Base-by-base conservation (phyloP, 2,888 invertebrate species). In the Oeneis ivallda region DNA sequence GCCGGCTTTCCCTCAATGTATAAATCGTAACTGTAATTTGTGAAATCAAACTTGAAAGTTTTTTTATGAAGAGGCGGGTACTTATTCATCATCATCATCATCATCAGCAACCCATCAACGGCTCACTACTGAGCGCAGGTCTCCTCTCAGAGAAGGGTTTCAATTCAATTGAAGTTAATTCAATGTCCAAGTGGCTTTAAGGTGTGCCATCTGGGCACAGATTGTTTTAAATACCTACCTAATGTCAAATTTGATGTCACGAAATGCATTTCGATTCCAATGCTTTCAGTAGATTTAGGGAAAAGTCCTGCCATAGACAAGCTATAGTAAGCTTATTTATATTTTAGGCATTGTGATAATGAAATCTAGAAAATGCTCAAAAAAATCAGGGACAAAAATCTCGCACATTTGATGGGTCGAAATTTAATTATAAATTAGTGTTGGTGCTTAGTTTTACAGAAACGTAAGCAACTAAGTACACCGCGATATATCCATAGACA, bases 401-500 rank as follows among this genome's bases (percentile, higher is more conserved):
- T 15, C 15, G 19, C 26, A 26, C 1, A 13, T 11, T 32, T 26
- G 26, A 26, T 32, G 1, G 50, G 26, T 6, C 26, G 13, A 13
- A 7, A 37, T n/a, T n/a, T n/a, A n/a, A n/a, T n/a, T n/a, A n/a
- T n/a, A n/a, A n/a, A n/a, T n/a, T n/a, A n/a, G n/a, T n/a, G n/a
- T 45, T 15, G 10, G 9, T 47, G 50, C 32, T n/a, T n/a, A 26
- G 32, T 52, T 52, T 13, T 32, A 52, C 2, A 58, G 34, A 58
- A 9, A 58, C 3, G 39, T 19, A 43, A 45, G 58, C 45, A 19
- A 45, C 58, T 58, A 58, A 58, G 34, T 58, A 58, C 58, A 32
- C 26, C 32, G 58, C 9, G 17, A 41, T 41, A 41, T 32, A 4
- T 26, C n/a, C n/a, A n/a, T 15, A 26, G 32, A 58, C 1, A 49